phyloP scores from a whole-genome alignment of 2,113 vertebrate species.

The Daboia siamensis region DNA sequence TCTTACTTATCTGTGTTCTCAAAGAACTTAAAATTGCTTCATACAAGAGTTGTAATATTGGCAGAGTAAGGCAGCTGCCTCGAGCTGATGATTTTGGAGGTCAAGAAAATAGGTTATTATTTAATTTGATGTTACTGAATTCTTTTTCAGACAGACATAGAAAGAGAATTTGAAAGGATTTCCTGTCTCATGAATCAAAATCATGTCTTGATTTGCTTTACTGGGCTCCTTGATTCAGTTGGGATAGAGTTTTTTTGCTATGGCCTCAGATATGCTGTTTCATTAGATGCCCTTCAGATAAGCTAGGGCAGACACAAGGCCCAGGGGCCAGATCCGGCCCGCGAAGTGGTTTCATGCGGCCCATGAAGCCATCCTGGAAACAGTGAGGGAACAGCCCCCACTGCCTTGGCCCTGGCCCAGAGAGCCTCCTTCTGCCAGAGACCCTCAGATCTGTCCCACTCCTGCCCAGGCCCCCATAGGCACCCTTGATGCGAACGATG shows the following conservation, averaged over 20 bases:
- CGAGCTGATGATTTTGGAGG: neutral
- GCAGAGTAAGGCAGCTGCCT: neutral
- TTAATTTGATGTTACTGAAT: neutral
- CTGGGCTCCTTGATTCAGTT: neutral
- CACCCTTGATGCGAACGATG: too few relatives aligned
- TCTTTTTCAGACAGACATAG: neutral
- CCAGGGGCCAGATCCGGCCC: too few relatives aligned
- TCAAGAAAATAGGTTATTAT: neutral
- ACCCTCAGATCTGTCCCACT: too few relatives aligned
- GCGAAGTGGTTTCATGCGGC: too few relatives aligned
- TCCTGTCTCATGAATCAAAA: neutral
- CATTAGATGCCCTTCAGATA: neutral
- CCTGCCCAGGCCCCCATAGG: too few relatives aligned
- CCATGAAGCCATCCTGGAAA: too few relatives aligned
- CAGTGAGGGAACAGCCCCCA: too few relatives aligned
- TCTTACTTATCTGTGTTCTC: neutral
- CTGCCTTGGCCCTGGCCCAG: too few relatives aligned
- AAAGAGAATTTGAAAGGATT: neutral
- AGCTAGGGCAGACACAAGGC: neutral
- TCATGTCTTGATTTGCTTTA: neutral
- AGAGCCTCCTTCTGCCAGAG: too few relatives aligned
- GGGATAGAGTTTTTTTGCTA: neutral
- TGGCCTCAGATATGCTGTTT: neutral
- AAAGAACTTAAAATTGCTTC: neutral
- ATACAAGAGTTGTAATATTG: neutral